Evolutionary conservation across 2,888 invertebrate genomes (phyloP).

Genomic region (Brachyptera risi): DNA sequence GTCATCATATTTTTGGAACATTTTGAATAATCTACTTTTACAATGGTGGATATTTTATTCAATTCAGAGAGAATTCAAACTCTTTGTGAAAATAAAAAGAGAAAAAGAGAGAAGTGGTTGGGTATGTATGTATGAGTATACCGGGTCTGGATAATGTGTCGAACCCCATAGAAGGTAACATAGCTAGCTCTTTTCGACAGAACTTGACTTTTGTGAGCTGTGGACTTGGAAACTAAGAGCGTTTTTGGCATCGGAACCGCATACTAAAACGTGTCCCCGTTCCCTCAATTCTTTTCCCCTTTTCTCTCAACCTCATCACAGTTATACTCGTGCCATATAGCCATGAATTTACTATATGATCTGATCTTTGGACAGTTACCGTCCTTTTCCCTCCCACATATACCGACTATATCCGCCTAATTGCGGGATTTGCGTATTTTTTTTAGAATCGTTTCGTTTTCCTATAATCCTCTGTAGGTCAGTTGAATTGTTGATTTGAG

Average conservation of each 20-base stretch:
- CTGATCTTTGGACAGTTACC: conserved; percentile 18
- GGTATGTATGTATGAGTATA: too few species aligned
- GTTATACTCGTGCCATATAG: background rate
- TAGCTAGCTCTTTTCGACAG: too few species aligned
- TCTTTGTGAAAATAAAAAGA: too few species aligned
- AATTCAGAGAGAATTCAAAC: too few species aligned
- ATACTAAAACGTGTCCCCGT: conserved; percentile 13
- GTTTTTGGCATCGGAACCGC: conserved; percentile 15
- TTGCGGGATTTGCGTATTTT: conserved; percentile 15
- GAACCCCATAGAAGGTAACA: too few species aligned
- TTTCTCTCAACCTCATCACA: background rate
- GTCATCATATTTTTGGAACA: too few species aligned
- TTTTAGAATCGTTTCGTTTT: conserved; percentile 1
- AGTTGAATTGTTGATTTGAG: conserved; percentile 13
- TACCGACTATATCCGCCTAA: background rate
- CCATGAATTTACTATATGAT: background rate
- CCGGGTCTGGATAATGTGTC: too few species aligned
- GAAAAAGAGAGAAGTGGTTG: too few species aligned
- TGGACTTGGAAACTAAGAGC: conserved; percentile 6
- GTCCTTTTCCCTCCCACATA: background rate
- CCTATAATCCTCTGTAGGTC: conserved; percentile 7
- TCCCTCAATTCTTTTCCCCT: background rate
- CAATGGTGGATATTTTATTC: too few species aligned
- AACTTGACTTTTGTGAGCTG: conserved; percentile 4
- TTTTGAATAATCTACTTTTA: too few species aligned